Evolutionary conservation across 2,797 vertebrate genomes (phyloP).

Genomic region (Pseudotriccus pelzelni): DNA sequence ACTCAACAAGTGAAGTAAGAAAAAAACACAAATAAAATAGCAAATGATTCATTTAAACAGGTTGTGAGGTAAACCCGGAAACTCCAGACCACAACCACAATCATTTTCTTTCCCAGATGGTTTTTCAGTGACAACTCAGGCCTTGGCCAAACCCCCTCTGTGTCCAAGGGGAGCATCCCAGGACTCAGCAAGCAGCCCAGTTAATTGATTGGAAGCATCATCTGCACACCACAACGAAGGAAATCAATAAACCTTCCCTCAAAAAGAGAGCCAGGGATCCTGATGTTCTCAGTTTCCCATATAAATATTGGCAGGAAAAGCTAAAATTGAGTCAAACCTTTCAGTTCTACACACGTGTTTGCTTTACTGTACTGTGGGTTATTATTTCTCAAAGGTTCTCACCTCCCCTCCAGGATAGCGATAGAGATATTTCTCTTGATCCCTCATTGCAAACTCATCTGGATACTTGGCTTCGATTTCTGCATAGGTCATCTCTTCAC

Average conservation of each 20-base stretch:
- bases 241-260: not conserved
- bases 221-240: accelerated
- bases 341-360: too few relatives aligned
- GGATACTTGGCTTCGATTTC: constrained; percentile 91
- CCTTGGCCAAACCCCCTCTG: accelerated
- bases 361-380: accelerated
- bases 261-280: accelerated
- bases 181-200: accelerated
- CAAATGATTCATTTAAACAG: not conserved
- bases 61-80: not conserved
- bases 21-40: not conserved
- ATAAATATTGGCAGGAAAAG: not conserved
- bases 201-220: accelerated
- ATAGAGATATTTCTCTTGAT: constrained; percentile 97
- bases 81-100: not conserved
- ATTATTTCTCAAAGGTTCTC: not conserved
- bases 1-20: not conserved
- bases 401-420: constrained; percentile 99
- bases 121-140: not conserved
- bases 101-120: not conserved
- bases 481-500: constrained; percentile 95
- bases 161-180: not conserved
- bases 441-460: constrained; percentile 93
- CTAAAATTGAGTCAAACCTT: accelerated
- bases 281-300: accelerated